These are phyloP conservation scores for Drosophila anomelani DNA, from an alignment of 2,888 invertebrate species.

Conservation along the genomic window DNA sequence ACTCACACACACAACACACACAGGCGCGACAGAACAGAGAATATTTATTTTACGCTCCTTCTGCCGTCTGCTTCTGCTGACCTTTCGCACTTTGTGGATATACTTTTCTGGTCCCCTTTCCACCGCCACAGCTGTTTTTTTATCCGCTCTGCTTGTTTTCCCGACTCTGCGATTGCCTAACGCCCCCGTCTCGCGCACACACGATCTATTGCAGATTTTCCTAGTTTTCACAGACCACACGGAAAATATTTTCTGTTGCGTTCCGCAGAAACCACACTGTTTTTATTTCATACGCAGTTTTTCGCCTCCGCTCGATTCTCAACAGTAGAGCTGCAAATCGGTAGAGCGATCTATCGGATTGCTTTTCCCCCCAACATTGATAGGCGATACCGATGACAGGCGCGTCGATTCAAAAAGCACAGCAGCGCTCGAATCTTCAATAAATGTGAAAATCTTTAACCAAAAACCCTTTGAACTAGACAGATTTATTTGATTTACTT, in stretches of 20 bases:
- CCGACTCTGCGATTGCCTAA: constrained; percentile 13
- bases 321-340: too few species aligned
- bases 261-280: constrained; percentile 65
- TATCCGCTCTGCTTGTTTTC: constrained; percentile 11
- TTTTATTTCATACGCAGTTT: constrained; percentile 72
- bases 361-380: not conserved
- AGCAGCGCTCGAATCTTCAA: not conserved
- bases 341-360: not conserved
- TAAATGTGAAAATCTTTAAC: not conserved
- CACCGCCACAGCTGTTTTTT: constrained; percentile 63
- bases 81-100: constrained; percentile 82
- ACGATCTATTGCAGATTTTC: constrained; percentile 10
- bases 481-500: constrained; percentile 24
- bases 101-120: constrained; percentile 68
- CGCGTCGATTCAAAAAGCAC: not conserved
- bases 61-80: constrained; percentile 72
- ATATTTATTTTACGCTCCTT: constrained; percentile 54
- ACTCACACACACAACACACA: constrained; percentile 47
- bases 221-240: constrained; percentile 13
- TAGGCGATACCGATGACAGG: not conserved
- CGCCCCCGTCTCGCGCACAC: not conserved
- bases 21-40: constrained; percentile 35
- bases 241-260: constrained; percentile 23
- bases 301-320: constrained; percentile 6
- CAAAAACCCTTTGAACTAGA: not conserved